phyloP scores from a whole-genome alignment of 2,797 vertebrate species.

The Rhodeus uyekii region DNA sequence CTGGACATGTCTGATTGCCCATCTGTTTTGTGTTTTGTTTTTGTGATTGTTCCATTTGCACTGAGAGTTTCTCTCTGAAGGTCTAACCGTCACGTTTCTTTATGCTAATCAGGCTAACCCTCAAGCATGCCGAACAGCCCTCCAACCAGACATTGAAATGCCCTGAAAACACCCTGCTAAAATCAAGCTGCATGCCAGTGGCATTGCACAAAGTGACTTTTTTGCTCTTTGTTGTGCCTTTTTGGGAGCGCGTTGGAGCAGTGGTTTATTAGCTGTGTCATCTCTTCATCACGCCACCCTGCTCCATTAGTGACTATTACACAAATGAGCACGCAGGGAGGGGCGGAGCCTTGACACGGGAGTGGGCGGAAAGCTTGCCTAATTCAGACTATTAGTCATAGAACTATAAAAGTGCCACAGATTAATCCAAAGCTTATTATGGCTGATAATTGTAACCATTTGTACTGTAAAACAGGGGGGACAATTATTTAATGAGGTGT shows the following conservation, averaged over 20 bases:
- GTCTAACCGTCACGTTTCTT: slow-evolving; percentile 2
- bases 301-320: slow-evolving; percentile 45
- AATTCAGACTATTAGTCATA: slow-evolving; percentile 68
- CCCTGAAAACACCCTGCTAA: neutral
- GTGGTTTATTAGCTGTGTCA: slow-evolving; percentile 74
- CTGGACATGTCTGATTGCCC: slow-evolving; percentile 2
- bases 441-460: slow-evolving; percentile 67
- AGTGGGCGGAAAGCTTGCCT: slow-evolving; percentile 61
- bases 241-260: slow-evolving; percentile 58
- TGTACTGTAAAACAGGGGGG: slow-evolving; percentile 63
- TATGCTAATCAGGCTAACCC: slow-evolving; percentile 22
- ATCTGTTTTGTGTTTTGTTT: slow-evolving; percentile 20
- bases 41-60: neutral
- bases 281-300: slow-evolving; percentile 63
- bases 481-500: slow-evolving; percentile 70
- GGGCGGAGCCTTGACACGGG: slow-evolving; percentile 40
- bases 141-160: neutral
- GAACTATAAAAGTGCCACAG: slow-evolving; percentile 68
- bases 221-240: slow-evolving; percentile 48
- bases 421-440: slow-evolving; percentile 69
- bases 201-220: slow-evolving; percentile 12
- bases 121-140: slow-evolving; percentile 10
- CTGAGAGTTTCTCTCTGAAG: slow-evolving; percentile 1
- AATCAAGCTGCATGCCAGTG: neutral
- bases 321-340: slow-evolving; percentile 33